Evolutionary conservation across 2,113 vertebrate species (phyloP), one percentile per base, ranked within the genome.

Genomic region (Marmota flaviventris): DNA sequence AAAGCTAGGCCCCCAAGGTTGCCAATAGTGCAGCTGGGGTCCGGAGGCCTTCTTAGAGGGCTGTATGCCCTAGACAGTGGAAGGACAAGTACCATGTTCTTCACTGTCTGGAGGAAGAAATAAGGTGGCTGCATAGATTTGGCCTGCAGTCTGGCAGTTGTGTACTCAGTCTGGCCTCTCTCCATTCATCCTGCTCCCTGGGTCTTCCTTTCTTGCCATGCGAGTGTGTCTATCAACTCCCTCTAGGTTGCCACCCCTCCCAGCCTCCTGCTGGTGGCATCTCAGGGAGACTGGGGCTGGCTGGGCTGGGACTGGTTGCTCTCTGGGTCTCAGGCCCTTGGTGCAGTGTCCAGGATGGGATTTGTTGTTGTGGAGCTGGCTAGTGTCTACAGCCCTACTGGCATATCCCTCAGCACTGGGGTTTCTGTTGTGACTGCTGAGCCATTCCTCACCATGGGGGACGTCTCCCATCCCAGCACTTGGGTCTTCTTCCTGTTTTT

Each of bases 1-100:
- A 37, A 82, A 29, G 4, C 0, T 24, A 29, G 9, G 10, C 0
- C 0, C 42, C 16, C 3, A 1, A 7, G 79, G 39, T 53, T 48
- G 20, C 11, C 5, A 39, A 2, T 42, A 17, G 37, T 10, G 18
- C 39, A 4, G 4, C 42, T 2, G 37, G 8, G 13, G 12, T 77
- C 22, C n/a, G 45, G 27, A 53, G 45, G 22, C 25, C 67, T 39
- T n/a, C 34, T 10, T 5, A 34, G 63, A 63, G 61, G 24, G 17
- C 37, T 6, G n/a, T 0, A 11, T 10, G 0, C 27, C 8, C 39
- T 53, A 7, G 1, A 53, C 10, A 58, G 61, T 51, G 48, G 75
- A 29, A 67, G 67, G 22, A 63, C 32, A 78, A 24, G 14, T 5
- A 10, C 24, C 4, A 10, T n/a, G 27, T 37, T 27, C 51, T 39